A percentile compares a stretch with the other conserved stretches of the same genome.
phyloP scores from a whole-genome alignment of 1,140 invertebrate genomes.

The Stenopsyche tienmushanensis region DNA sequence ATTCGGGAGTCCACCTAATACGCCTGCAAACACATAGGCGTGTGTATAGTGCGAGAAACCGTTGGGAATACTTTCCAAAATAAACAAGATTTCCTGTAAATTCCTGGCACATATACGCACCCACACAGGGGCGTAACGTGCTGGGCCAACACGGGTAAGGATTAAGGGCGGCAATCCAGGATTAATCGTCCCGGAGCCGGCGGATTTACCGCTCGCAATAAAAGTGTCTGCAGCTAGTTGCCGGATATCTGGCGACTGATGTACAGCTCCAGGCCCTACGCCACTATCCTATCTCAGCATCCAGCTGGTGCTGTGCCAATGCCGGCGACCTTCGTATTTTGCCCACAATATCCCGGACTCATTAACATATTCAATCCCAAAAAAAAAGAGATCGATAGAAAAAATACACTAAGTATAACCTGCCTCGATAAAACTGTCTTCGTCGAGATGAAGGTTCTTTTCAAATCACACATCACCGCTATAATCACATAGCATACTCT shows the following conservation, averaged over 20 bases:
- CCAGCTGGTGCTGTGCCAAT: background rate
- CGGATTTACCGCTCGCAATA: slow-evolving; percentile 55
- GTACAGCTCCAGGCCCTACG: slow-evolving; percentile 45
- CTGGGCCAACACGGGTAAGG: slow-evolving; percentile 50
- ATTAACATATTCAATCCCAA: background rate
- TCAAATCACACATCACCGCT: no score
- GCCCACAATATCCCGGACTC: background rate
- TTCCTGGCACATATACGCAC: slow-evolving; percentile 14
- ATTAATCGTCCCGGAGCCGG: slow-evolving; percentile 53
- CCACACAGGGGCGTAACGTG: slow-evolving; percentile 27
- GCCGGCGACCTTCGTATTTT: background rate
- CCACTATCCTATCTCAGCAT: background rate
- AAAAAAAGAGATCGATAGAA: background rate
- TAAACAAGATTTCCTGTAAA: slow-evolving; percentile 19
- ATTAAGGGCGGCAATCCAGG: slow-evolving; percentile 57
- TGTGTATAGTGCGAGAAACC: background rate
- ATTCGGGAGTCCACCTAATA: no score
- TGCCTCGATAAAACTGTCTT: no score
- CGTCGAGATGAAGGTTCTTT: no score
- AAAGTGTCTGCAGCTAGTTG: slow-evolving; percentile 52
- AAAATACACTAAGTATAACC: background rate
- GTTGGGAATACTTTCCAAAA: slow-evolving; percentile 6
- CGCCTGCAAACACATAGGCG: no score
- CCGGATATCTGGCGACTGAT: slow-evolving; percentile 42
- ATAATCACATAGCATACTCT: no score